Conservation (phyloP, 2,113 vertebrate genomes). For the Narcine bancroftii region DNA sequence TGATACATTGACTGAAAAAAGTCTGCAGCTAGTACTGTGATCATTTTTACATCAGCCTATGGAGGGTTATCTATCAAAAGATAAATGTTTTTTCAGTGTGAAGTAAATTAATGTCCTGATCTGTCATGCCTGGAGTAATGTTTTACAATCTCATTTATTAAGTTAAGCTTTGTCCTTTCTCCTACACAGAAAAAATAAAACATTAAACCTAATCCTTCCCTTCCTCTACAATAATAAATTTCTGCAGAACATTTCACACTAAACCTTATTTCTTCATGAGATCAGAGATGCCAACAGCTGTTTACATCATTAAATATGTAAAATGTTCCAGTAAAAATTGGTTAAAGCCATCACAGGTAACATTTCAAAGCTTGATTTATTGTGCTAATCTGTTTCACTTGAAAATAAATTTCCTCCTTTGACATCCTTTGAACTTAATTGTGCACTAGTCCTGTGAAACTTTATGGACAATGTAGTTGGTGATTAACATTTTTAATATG, state of each 20-base stretch:
- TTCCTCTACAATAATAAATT: conserved; percentile 29
- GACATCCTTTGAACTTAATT: not conserved
- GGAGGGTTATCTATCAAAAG: not conserved
- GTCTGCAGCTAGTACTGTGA: not conserved
- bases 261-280: conserved; percentile 15
- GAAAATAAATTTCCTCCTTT: not conserved
- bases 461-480: not conserved
- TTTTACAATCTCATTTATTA: conserved; percentile 16
- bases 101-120: not conserved
- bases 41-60: not conserved
- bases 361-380: not conserved
- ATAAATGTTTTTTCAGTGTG: too few relatives aligned
- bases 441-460: not conserved
- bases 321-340: conserved; percentile 29
- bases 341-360: not conserved
- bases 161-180: not conserved
- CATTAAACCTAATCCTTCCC: conserved; percentile 18
- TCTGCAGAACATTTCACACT: not conserved
- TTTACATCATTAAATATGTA: conserved; percentile 14
- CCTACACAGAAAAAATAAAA: not conserved
- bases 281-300: conserved; percentile 11
- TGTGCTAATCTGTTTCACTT: not conserved
- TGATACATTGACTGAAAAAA: not conserved
- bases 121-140: not conserved
- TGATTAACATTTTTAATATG: too few relatives aligned